Base-by-base conservation (phyloP, 2,797 vertebrate species). In the Nasua narica region DNA sequence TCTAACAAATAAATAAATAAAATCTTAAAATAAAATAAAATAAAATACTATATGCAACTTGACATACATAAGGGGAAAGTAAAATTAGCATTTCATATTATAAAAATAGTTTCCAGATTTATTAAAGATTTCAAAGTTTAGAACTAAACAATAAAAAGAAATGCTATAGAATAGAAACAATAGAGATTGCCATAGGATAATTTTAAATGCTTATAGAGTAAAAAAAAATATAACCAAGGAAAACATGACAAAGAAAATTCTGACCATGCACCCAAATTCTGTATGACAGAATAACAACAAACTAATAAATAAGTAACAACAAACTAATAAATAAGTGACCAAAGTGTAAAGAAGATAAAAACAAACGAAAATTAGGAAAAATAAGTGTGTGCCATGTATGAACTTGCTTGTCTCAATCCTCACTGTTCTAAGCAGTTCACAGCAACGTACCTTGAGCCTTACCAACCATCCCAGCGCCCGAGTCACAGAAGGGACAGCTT, bases 211-310 rank as follows among this genome's bases (percentile, higher is more conserved):
- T 43, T 7, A 19, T 15, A 52, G 19, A 48, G 19, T 54, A 4
- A 40, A 5, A 37, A 95, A 74, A 95, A 58, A 87, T 19, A 29
- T 54, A 81, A 90, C 32, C 18, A 90, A 85, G 11, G 18, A 27
- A 77, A 21, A 89, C 2, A 37, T 48, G 40, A 23, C 52, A 56
- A 29, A 58, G 32, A 72, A 65, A 86, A 46, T 60, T 35, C 58
- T 46, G 35, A 82, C 7, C 7, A 85, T 12, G 37, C 4, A n/a
- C n/a, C 11, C 8, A 76, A 72, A 69, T 94, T 60, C 54, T 56
- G 4, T 35, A 62, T 0, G 7, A 72, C 0, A 37, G 14, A 93
- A 56, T 18, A 79, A 48, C 32, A 48, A 5, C 35, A 83, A 25
- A 48, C 19, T 25, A 48, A 89, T 8, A 62, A 52, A 50, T 62